Evolutionary conservation across 2,797 vertebrate species (phyloP).

Genomic region (Falco cherrug): DNA sequence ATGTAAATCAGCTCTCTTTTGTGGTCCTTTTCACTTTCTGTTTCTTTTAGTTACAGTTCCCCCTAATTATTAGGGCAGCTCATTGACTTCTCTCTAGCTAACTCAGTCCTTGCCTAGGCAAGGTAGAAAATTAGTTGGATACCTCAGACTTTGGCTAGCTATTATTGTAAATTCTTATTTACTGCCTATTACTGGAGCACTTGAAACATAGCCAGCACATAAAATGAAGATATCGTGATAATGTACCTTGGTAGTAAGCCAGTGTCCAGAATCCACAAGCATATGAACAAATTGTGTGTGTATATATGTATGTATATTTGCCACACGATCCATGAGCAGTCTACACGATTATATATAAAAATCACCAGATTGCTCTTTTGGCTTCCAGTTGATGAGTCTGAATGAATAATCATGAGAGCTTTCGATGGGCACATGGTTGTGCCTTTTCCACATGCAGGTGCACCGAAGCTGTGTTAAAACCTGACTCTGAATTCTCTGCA

Average conservation of each 20-base stretch:
- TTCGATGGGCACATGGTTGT: slow-evolving; percentile 25
- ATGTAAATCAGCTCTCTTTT: slow-evolving; percentile 37
- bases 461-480: background rate
- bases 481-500: background rate
- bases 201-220: background rate
- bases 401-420: slow-evolving; percentile 66
- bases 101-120: background rate
- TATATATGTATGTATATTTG: background rate
- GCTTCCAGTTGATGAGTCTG: slow-evolving; percentile 45
- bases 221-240: background rate
- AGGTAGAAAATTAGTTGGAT: background rate
- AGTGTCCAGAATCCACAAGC: background rate
- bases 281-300: background rate
- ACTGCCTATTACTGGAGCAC: background rate
- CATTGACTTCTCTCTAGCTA: background rate
- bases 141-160: background rate
- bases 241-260: background rate
- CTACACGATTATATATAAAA: slow-evolving; percentile 29
- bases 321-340: background rate
- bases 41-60: background rate
- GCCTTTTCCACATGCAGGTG: slow-evolving; percentile 10
- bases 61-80: background rate
- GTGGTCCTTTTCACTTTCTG: background rate
- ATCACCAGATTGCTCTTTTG: slow-evolving; percentile 66
- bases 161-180: background rate